Percentiles rank a stretch among this genome's conserved stretches.
phyloP scores from a whole-genome alignment of 2,888 invertebrate species.

The Bhutanitis thaidina region DNA sequence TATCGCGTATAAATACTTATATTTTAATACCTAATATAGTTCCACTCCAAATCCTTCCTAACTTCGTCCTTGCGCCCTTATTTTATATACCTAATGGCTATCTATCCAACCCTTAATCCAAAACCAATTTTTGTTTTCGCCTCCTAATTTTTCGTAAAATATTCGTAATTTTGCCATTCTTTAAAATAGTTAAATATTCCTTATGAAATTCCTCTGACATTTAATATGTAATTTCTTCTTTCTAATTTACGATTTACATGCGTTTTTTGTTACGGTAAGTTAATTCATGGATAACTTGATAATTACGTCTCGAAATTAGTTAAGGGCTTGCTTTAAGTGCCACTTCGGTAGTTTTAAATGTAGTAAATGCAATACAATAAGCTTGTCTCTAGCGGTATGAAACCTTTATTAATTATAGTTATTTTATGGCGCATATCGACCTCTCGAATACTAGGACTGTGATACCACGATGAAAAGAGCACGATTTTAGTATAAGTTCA shows the following conservation, averaged over 20 bases:
- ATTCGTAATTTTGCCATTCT: background rate
- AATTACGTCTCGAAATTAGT: slow-evolving; percentile 6
- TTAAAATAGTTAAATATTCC: too few species aligned
- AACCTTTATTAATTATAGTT: slow-evolving; percentile 11
- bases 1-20: slow-evolving; percentile 29
- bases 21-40: slow-evolving; percentile 10
- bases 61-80: slow-evolving; percentile 8
- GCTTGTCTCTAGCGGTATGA: slow-evolving; percentile 15
- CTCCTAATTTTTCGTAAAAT: background rate
- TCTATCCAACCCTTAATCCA: background rate
- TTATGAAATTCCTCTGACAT: too few species aligned
- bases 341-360: slow-evolving; percentile 8
- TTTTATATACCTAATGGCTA: slow-evolving; percentile 7
- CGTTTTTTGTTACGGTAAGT: background rate
- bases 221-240: too few species aligned
- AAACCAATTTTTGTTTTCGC: background rate
- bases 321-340: slow-evolving; percentile 8
- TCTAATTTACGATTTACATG: background rate
- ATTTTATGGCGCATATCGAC: slow-evolving; percentile 15
- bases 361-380: slow-evolving; percentile 9
- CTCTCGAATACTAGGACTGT: slow-evolving; percentile 49
- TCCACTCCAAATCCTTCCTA: slow-evolving; percentile 6
- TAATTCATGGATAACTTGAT: background rate
- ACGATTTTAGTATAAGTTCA: slow-evolving; percentile 50
- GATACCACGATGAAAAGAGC: slow-evolving; percentile 62